Evolutionary conservation across 64 coral and sea anemone genomes (phyloP), one percentile per base, ranked within the genome.

Genomic region (Trachythela sp.): DNA sequence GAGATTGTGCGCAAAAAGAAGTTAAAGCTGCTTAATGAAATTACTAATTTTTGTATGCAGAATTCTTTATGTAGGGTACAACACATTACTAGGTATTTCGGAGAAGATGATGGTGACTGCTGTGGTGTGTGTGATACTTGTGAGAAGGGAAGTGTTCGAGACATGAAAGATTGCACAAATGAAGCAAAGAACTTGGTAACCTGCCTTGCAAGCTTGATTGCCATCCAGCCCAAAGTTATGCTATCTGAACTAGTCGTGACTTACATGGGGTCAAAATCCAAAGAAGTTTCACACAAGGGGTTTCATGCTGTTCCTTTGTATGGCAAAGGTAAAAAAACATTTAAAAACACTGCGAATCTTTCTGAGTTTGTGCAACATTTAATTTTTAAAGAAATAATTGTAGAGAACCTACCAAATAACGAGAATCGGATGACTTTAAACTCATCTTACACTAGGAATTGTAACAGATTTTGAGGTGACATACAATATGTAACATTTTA

Each of bases 321-420:
- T 80, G 75, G 75, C 9, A 80, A 80, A 80, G 75, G 75, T 80
- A 80, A 36, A 80, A 80, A 20, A 35, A 80, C 8, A 29, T 80
- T 80, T 18, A 80, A 80, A 80, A 80, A 80, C 33, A 36, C 6
- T 35, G 31, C 34, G 30, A 10, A 8, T 15, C 33, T 39, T 37
- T 34, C 75, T 10, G 15, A 80, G 30, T 80, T 80, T 18, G 37
- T 80, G 0, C 75, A 80, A 36, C 37, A 39, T 80, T 80, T 80
- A 30, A 80, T 80, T 2, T 80, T 37, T 80, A 14, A 80, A 38
- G 75, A 30, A 2, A 9, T 80, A 29, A 30, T 80, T 80, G 37
- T 37, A 30, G 75, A 80, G 2, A 80, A 35, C 9, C 27, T 80
- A 37, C 2, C 20, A 17, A 36, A 80, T 80, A 38, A 34, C 6